Evolutionary conservation across 1,140 invertebrate genomes (phyloP).

Genomic region (Aphaenogaster rudis): DNA sequence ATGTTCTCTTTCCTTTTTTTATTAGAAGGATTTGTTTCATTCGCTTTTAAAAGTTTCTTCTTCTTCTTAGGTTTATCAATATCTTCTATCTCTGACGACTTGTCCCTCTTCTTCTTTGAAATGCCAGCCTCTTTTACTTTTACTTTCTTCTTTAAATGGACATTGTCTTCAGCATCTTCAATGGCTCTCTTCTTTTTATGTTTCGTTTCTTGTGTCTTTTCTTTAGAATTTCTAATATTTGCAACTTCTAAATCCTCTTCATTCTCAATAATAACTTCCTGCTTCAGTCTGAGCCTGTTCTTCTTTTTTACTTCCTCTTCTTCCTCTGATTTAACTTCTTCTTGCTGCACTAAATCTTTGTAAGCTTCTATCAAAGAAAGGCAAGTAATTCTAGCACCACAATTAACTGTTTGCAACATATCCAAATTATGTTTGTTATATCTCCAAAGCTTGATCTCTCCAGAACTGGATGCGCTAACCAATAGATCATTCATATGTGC

Average conservation of each 20-base stretch:
- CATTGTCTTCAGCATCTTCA: constrained; percentile 55
- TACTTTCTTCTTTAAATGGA: constrained; percentile 47
- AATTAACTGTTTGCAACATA: constrained; percentile 79
- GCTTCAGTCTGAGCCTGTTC: constrained; percentile 54
- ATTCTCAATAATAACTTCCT: constrained; percentile 78
- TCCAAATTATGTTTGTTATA: constrained; percentile 85
- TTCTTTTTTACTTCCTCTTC: constrained; percentile 37
- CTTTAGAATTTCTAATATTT: background rate
- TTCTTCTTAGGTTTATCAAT: constrained; percentile 12
- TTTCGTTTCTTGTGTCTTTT: constrained; percentile 30
- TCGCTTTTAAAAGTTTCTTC: constrained; percentile 47
- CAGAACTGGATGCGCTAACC: constrained; percentile 91
- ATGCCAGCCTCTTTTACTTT: background rate
- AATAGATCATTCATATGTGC: constrained; percentile 86
- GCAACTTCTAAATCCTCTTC: constrained; percentile 68
- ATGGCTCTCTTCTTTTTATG: constrained; percentile 59
- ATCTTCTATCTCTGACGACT: constrained; percentile 45
- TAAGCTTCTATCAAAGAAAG: constrained; percentile 76
- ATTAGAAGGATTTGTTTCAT: constrained; percentile 15
- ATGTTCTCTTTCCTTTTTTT: constrained; percentile 64
- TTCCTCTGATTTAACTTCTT: constrained; percentile 54
- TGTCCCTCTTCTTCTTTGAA: constrained; percentile 20
- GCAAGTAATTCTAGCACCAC: constrained; percentile 84
- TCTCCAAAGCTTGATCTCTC: constrained; percentile 93
- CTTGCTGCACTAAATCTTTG: constrained; percentile 54